Base-by-base conservation (phyloP, 1,140 invertebrate genomes). In the Olivierus martensii region DNA sequence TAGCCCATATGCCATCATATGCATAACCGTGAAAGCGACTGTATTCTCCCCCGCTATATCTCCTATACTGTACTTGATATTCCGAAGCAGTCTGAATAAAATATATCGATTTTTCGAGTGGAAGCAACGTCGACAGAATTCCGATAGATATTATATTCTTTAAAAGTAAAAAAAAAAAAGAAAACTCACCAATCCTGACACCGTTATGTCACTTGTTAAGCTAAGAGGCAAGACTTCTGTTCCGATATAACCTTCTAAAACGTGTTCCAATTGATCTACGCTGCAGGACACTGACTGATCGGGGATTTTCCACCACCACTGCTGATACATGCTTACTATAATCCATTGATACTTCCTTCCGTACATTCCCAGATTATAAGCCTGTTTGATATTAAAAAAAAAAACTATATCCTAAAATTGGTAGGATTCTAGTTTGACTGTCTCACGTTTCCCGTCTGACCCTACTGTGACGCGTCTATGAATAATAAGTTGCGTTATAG, bases 1-100 rank as follows among this genome's bases (percentile, higher is more conserved):
- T 88, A 1, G 91, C 87, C 93, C 93, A 97, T 52, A 97, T 87
- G 4, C 86, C 90, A 68, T 97, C 93, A 69, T 96, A 96, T 12
- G 92, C 92, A 67, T 96, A 97, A 1, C 91, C 93, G 66, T 97
- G 91, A 67, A 93, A 96, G 46, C 88, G 78, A 14, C 89, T 94
- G 68, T 91, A 95, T 62, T 91, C 85, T 0, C 68, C 63, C 5
- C 83, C 82, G 47, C 87, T 75, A 55, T 80, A 69, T 7, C 79
- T 75, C 59, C 94, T 79, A 67, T 96, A 95, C 66, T 90, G 80
- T 11, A 75, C 69, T 59, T 80, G 75, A 68, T 96, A 96, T 65
- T 94, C 83, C 56, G 82, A 79, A 0, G 89, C 81, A 0, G 87
- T 93, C 90, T 95, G 71, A 2, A 68, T 63, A 60, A 51, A 57